Evolutionary conservation across 2,888 invertebrate species (phyloP).

Genomic region (Thera obeliscata): DNA sequence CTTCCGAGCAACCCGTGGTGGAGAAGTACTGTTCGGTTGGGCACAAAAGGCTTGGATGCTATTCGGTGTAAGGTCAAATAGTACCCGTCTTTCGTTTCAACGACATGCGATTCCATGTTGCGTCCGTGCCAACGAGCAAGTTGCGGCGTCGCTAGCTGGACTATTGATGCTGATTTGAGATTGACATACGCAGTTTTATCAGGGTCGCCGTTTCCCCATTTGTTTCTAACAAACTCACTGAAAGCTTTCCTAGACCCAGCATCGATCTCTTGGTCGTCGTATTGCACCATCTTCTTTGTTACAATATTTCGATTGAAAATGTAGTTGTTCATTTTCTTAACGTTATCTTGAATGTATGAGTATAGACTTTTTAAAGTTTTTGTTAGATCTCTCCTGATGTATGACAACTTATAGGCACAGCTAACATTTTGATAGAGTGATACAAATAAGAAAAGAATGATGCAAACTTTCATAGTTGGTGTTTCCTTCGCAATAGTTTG

Average conservation of each 20-base stretch:
- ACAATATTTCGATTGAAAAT: background rate
- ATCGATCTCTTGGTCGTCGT: background rate
- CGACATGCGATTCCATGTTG: constrained; percentile 60
- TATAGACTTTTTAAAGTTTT: background rate
- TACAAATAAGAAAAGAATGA: constrained; percentile 10
- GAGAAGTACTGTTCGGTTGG: constrained; percentile 56
- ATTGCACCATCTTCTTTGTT: background rate
- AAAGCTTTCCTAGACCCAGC: constrained; percentile 9
- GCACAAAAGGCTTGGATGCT: constrained; percentile 18
- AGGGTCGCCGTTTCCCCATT: constrained; percentile 29
- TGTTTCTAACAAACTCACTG: constrained; percentile 12
- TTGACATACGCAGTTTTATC: constrained; percentile 41
- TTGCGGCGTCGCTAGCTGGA: constrained; percentile 59
- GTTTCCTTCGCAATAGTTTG: background rate
- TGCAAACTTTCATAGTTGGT: constrained; percentile 17
- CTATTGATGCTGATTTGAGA: constrained; percentile 51
- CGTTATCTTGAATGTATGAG: background rate
- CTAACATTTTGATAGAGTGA: constrained; percentile 1
- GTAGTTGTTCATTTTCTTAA: background rate
- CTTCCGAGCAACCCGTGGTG: constrained; percentile 73
- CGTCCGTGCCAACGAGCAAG: constrained; percentile 62
- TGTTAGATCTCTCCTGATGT: background rate
- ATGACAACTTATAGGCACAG: constrained; percentile 4
- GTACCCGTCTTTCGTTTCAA: constrained; percentile 66
- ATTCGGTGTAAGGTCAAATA: constrained; percentile 63